phyloP scores from a whole-genome alignment of 37 sponge, comb jelly and placozoan species.

The Dysidea cf. avara region DNA sequence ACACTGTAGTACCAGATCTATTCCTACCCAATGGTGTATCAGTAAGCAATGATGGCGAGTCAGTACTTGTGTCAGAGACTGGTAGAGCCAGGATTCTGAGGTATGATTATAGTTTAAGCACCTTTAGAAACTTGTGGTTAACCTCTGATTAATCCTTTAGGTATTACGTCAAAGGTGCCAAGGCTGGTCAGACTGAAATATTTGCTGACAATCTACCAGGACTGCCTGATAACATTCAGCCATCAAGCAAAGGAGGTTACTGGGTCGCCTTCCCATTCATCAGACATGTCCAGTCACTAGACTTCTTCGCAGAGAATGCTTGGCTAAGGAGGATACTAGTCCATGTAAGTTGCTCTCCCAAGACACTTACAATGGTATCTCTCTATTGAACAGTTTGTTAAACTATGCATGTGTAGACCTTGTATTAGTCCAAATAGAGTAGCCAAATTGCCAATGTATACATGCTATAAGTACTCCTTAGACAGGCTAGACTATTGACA shows the following conservation, averaged over 20 bases:
- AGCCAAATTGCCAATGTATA: too few relatives aligned
- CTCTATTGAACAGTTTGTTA: too few relatives aligned
- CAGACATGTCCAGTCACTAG: slow-evolving; percentile 5
- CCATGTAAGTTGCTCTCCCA: too few relatives aligned
- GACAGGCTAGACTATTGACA: too few relatives aligned
- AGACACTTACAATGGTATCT: too few relatives aligned
- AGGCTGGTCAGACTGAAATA: slow-evolving; percentile 62
- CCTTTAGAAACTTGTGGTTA: background rate
- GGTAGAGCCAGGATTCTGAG: slow-evolving; percentile 64
- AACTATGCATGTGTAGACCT: too few relatives aligned
- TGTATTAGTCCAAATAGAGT: too few relatives aligned
- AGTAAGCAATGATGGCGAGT: slow-evolving; percentile 39
- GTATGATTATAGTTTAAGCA: slow-evolving; percentile 24
- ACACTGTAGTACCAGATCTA: slow-evolving; percentile 35
- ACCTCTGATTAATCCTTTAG: background rate
- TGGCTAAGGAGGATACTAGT: slow-evolving; percentile 14
- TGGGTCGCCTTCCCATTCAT: slow-evolving; percentile 68
- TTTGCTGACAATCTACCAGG: slow-evolving; percentile 76
- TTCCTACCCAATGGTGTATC: slow-evolving; percentile 82
- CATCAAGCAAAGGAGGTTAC: slow-evolving; percentile 47
- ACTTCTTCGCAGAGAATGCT: slow-evolving; percentile 25
- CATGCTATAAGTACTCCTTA: too few relatives aligned
- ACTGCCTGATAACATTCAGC: slow-evolving; percentile 80
- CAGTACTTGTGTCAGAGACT: slow-evolving; percentile 66
- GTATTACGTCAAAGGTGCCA: slow-evolving; percentile 42